phyloP scores from a whole-genome alignment of 2,797 vertebrate genomes.

The Coregonus suidteri region DNA sequence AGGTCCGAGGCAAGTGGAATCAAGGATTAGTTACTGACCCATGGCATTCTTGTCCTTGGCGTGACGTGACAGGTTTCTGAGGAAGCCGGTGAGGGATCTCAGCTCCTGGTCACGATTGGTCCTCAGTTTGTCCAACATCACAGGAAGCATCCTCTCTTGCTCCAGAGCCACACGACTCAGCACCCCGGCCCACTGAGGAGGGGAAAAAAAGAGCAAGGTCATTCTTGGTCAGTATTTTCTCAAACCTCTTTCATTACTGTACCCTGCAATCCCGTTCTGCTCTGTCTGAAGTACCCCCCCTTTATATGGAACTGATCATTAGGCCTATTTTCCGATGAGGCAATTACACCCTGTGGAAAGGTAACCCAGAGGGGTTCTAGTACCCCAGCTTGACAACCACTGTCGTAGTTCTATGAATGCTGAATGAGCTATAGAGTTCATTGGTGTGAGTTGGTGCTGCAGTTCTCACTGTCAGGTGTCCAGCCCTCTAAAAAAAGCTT shows the following conservation, averaged over 20 bases:
- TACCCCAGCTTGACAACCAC: no score
- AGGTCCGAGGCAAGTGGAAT: no score
- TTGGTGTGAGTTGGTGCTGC: not conserved
- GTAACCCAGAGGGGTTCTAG: no score
- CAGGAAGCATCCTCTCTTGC: slow-evolving; percentile 84
- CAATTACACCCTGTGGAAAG: no score
- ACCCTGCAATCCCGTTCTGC: no score
- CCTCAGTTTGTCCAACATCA: slow-evolving; percentile 78
- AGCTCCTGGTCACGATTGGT: slow-evolving; percentile 82
- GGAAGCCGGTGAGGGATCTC: slow-evolving; percentile 87
- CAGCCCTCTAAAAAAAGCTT: slow-evolving; percentile 55
- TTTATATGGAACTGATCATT: no score
- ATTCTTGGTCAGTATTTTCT: no score
- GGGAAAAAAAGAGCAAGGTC: not conserved
- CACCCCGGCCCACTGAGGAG: slow-evolving; percentile 84
- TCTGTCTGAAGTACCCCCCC: no score
- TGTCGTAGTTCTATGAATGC: no score
- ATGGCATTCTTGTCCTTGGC: slow-evolving; percentile 84
- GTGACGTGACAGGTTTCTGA: slow-evolving; percentile 90
- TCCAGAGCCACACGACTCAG: slow-evolving; percentile 87
- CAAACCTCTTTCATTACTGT: no score
- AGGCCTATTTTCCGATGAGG: no score
- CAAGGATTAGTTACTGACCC: slow-evolving; percentile 75
- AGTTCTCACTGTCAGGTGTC: slow-evolving; percentile 81
- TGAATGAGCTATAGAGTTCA: no score